Percentiles rank a stretch among this genome's conserved stretches.
Evolutionary conservation across 23 tunicate species (phyloP).

Genomic region (Halocynthia aurantium): DNA sequence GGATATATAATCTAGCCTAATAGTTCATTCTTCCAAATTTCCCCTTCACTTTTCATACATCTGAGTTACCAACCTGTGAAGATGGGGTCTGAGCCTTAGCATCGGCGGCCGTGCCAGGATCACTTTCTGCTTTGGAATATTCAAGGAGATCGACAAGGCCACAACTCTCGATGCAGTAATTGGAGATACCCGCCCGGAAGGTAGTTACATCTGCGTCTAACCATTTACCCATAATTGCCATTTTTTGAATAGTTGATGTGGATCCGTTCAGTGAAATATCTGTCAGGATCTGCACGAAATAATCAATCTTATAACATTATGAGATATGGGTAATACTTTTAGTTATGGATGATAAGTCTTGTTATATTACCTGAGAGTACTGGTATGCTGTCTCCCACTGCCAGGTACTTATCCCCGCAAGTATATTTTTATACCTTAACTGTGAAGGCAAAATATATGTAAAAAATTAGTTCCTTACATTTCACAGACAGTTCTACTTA

Average conservation of each 20-base stretch:
- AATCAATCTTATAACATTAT: too few relatives aligned
- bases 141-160: slow-evolving; percentile 81
- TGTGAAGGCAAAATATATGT: too few relatives aligned
- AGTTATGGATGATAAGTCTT: too few relatives aligned
- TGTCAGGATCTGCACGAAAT: slow-evolving; percentile 13
- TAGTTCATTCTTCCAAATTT: too few relatives aligned
- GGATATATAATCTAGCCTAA: too few relatives aligned
- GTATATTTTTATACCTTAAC: too few relatives aligned
- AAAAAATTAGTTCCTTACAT: not conserved
- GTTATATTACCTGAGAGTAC: slow-evolving; percentile 18
- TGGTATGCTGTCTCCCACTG: slow-evolving; percentile 67
- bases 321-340: too few relatives aligned
- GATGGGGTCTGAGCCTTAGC: not conserved
- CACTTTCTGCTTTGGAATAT: slow-evolving; percentile 17
- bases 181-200: slow-evolving; percentile 76
- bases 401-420: slow-evolving; percentile 54
- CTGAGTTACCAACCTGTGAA: not conserved
- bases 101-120: not conserved
- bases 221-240: slow-evolving; percentile 92
- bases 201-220: slow-evolving; percentile 87
- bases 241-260: slow-evolving; percentile 46
- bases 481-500: too few relatives aligned
- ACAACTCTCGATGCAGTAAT: slow-evolving; percentile 80
- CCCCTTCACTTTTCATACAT: not conserved
- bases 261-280: slow-evolving; percentile 60